Evolutionary conservation across 2,888 invertebrate genomes (phyloP).

Genomic region (Microctonus aethiopoides): DNA sequence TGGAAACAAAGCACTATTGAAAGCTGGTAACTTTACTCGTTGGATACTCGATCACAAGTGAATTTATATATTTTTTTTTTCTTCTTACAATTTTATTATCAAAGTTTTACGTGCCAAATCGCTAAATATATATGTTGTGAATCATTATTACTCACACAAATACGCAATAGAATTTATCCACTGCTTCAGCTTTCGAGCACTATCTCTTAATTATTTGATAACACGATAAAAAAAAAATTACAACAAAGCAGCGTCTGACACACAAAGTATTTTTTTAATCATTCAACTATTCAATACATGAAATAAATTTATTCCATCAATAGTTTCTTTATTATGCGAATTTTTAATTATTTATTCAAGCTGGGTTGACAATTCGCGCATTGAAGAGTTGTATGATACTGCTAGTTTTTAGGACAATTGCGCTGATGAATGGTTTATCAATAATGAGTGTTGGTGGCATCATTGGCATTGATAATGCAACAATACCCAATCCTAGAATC

Average conservation of each 20-base stretch:
- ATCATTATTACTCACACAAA: too few species aligned
- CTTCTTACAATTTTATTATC: not conserved
- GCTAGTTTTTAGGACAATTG: not conserved
- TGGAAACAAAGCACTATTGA: not conserved
- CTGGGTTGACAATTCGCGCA: not conserved
- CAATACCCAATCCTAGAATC: not conserved
- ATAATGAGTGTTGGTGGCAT: not conserved
- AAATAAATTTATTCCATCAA: too few species aligned
- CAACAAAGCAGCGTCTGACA: too few species aligned
- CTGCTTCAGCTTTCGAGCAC: not conserved
- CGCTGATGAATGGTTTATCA: not conserved
- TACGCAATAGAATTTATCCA: too few species aligned
- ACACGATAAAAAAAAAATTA: too few species aligned
- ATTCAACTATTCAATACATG: too few species aligned
- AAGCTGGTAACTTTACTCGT: too few species aligned
- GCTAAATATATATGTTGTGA: not conserved
- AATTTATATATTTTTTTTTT: too few species aligned
- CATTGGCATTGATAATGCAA: not conserved
- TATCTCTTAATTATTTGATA: not conserved
- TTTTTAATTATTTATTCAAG: not conserved
- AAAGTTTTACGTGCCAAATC: not conserved
- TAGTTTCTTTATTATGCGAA: too few species aligned
- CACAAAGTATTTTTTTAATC: too few species aligned
- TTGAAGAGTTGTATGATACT: not conserved
- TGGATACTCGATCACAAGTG: not conserved